Evolutionary conservation across 2,888 invertebrate species (phyloP), one percentile per base, ranked within the genome.

Genomic region (Globia sparganii): DNA sequence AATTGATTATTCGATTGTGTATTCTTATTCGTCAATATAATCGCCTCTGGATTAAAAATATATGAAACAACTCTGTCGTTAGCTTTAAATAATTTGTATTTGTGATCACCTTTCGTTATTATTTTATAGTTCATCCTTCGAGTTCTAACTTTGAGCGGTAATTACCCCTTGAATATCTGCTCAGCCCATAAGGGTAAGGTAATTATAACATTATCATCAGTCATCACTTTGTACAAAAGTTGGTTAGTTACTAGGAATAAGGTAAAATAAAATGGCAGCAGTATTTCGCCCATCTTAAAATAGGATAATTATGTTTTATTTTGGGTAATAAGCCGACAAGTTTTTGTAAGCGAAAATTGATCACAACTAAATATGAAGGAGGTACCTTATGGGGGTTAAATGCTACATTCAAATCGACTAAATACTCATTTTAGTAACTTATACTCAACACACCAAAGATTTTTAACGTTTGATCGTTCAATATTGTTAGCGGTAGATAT

Each of bases 361-460:
- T 58, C 56, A 49, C 21, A 59, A 56, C 8, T 40, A 67, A 66
- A 40, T 28, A 28, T 58, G 31, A 66, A 65, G n/a, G 5, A 1
- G n/a, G 18, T 15, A 67, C 49, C 31, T 53, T 53, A 53, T 4
- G 25, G 25, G 25, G 53, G 9, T 25, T 66, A 40, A 71, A 66
- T 56, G 15, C 13, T 28, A 21, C 43, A 34, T 65, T 31, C 28
- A 61, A 74, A 58, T 74, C 15, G 64, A 71, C 64, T 71, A 69
- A 80, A 78, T 80, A 76, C 68, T 86, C 73, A 77, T 80, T 64
- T 73, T 79, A 80, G 75, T 72, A 82, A 77, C 25, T 18, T 59
- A 80, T 79, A 87, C 82, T 88, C 78, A 73, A 80, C 53, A 80
- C 77, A 89, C 89, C 89, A 89, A 89, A 89, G 89, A 89, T 87